Evolutionary conservation across 2,797 vertebrate species (phyloP).

Genomic region (Coregonus suidteri): DNA sequence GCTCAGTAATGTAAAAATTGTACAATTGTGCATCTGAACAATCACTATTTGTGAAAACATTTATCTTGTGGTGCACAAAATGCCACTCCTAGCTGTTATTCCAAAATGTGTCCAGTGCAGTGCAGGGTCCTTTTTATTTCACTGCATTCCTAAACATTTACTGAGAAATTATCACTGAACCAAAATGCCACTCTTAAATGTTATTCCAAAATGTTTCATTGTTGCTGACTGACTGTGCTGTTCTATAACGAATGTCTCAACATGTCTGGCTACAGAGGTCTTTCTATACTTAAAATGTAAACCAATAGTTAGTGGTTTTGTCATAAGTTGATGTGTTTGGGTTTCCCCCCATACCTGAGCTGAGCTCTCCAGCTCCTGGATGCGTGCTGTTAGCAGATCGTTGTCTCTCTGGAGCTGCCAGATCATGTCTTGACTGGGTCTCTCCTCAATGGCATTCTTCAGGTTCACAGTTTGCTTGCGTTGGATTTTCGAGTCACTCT

Average conservation of each 20-base stretch:
- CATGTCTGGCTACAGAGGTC: not conserved
- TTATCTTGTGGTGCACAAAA: not conserved
- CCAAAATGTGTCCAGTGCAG: too few species aligned
- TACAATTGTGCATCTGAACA: too few species aligned
- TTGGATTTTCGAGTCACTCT: slow-evolving; percentile 82
- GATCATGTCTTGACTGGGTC: slow-evolving; percentile 81
- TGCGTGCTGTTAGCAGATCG: slow-evolving; percentile 75
- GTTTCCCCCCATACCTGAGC: not conserved
- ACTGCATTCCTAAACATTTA: too few species aligned
- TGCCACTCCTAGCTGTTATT: too few species aligned
- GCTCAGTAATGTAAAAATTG: too few species aligned
- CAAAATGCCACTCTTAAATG: too few species aligned
- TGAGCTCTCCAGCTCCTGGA: slow-evolving; percentile 71
- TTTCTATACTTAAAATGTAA: not conserved
- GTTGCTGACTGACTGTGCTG: not conserved
- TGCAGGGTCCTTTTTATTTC: too few species aligned
- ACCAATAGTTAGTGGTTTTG: not conserved
- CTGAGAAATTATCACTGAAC: too few species aligned
- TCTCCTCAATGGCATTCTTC: slow-evolving; percentile 80
- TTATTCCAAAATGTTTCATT: not conserved
- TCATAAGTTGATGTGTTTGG: not conserved
- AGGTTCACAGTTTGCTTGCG: slow-evolving; percentile 78
- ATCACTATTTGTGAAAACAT: not conserved
- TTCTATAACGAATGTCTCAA: not conserved
- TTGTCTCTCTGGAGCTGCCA: slow-evolving; percentile 83